These are phyloP conservation scores for Athripsodes cinereus DNA, from an alignment of 2,888 invertebrate genomes.

Conservation along the genomic window DNA sequence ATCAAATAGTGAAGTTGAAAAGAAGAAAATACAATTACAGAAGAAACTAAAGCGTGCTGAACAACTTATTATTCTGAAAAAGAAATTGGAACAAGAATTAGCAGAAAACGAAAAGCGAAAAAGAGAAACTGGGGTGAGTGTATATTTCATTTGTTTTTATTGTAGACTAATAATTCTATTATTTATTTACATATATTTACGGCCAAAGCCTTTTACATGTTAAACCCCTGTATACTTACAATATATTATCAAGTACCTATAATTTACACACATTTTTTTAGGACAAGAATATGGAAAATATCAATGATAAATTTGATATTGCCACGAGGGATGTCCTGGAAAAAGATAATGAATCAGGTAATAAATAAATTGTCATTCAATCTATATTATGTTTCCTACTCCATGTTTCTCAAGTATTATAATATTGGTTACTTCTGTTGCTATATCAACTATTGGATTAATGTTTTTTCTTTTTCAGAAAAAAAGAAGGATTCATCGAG, in stretches of 20 bases:
- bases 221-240: too few relatives aligned
- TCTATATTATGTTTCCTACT: too few relatives aligned
- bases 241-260: too few relatives aligned
- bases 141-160: too few relatives aligned
- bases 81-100: conserved; percentile 54
- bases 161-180: too few relatives aligned
- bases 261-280: background rate
- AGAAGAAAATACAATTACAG: conserved; percentile 33
- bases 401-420: too few relatives aligned
- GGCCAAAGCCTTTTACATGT: too few relatives aligned
- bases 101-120: conserved; percentile 50
- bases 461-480: conserved; percentile 8
- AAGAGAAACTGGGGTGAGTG: conserved; percentile 29
- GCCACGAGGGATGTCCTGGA: background rate
- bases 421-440: too few relatives aligned
- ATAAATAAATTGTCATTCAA: background rate
- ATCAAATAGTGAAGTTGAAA: conserved; percentile 20
- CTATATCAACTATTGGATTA: too few relatives aligned
- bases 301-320: conserved; percentile 9
- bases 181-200: too few relatives aligned
- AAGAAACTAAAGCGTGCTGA: conserved; percentile 44
- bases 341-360: background rate
- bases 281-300: conserved; percentile 5
- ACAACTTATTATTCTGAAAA: conserved; percentile 48
- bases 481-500: conserved; percentile 9